Base-by-base conservation (phyloP, 1,140 invertebrate species). In the Caenorhabditis briggsae region DNA sequence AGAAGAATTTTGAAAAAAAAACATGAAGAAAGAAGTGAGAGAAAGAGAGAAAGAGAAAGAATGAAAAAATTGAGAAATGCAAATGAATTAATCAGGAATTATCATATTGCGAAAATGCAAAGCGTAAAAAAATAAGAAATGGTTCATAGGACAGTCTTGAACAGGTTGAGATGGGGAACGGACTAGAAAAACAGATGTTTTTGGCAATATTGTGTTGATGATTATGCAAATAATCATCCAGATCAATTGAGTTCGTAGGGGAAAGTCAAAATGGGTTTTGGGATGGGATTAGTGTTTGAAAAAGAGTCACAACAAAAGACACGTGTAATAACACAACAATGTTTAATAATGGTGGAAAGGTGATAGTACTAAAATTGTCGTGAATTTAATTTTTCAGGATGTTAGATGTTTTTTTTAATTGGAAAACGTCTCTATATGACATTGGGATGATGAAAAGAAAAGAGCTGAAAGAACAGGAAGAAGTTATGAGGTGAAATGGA, bases 401-500 rank as follows among this genome's bases (percentile, higher is more conserved):
- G 25, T 58, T 20, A 33, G 3, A 3, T 33, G 33, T 33, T 33
- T 33, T 33, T 33, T 64, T 7, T 41, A 64, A 33, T 8, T 12
- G 8, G 14, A 33, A 33, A 64, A 64, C 16, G n/a, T 18, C n/a
- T 58, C 18, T 16, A 58, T 7, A 58, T n/a, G n/a, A 18, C 8
- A 20, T 8, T 20, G 8, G 23, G 59, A 61, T 61, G 16, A 70
- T 78, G 70, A 74, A 12, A 18, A 23, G 11, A 78, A 50, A 23
- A 33, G 41, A 2, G 33, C 18, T 78, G 70, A 78, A 78, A 78
- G 70, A 78, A 53, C 70, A 78, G 18, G 70, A 33, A 50, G 70
- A 50, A 78, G 46, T 78, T 78, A 23, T 48, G 70, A 78, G 70
- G 70, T 78, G 70, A 50, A 78, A 78, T 78, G 70, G n/a, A 78